Evolutionary conservation across 1,140 invertebrate genomes (phyloP), one percentile per base, ranked within the genome.

Genomic region (Ylistrum balloti): DNA sequence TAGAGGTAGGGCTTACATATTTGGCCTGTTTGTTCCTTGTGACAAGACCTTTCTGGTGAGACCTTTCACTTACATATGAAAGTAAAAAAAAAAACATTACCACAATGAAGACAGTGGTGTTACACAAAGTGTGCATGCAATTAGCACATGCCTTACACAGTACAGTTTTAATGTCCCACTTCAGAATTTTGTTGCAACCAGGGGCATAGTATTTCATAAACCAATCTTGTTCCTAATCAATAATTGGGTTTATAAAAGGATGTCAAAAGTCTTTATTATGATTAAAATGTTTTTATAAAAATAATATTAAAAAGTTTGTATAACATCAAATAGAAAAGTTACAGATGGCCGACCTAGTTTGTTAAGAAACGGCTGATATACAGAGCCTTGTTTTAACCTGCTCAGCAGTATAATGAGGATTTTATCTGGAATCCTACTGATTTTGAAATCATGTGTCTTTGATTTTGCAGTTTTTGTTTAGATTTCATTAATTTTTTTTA

Each of bases 401-500:
- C 56, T 17, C 56, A 74, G 56, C 56, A n/a, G 56, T 74, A 28
- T 74, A 74, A 74, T 17, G 56, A 74, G 56, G n/a, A 74, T 74
- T 74, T 74, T 74, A 74, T 74, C 56, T 74, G 20, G 56, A 74
- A 28, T 28, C 56, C 11, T 48, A 48, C 45, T 48, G 45, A 48
- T 20, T 48, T 48, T 20, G 13, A 48, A 74, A 74, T 28, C n/a
- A 74, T 28, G 22, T 28, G n/a, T 28, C 56, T 28, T 74, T 74
- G 22, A 28, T 17, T 74, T 28, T 28, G 3, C n/a, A n/a, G 1
- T 28, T 74, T 28, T 74, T n/a, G n/a, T 74, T 74, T 74, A 74
- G 22, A 74, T 74, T 74, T 74, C 56, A 74, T n/a, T 74, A 74
- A 17, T 74, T 28, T 74, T n/a, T 74, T 74, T 74, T 74, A 74